Percentiles rank a stretch among this genome's conserved stretches.
These are phyloP conservation scores for Pteria penguin DNA, from an alignment of 2,888 invertebrate genomes.

Conservation along the genomic window DNA sequence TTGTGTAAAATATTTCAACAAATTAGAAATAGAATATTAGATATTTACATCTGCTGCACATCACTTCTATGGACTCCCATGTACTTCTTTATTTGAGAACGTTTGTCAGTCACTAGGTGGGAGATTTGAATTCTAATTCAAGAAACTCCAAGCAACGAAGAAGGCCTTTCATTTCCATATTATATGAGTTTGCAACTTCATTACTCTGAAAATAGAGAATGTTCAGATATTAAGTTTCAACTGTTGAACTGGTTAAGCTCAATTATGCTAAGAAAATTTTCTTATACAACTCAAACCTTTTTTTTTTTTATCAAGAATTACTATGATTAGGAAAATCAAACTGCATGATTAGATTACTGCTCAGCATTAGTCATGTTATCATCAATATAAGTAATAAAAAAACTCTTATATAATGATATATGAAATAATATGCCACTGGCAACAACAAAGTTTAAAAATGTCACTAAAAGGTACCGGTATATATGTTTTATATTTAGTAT, in stretches of 20 bases:
- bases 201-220: conserved; percentile 33
- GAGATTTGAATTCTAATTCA: conserved; percentile 9
- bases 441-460: no score
- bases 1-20: neutral
- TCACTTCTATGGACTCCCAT: conserved; percentile 18
- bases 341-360: no score
- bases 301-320: no score
- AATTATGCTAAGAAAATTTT: no score
- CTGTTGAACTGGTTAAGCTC: neutral
- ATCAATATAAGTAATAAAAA: no score
- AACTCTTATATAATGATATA: no score
- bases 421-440: no score
- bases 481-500: no score
- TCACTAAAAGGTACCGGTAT: no score
- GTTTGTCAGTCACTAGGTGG: conserved; percentile 39
- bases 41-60: conserved; percentile 32
- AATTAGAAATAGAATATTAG: neutral
- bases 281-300: no score
- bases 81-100: conserved; percentile 31
- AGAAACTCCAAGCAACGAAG: conserved; percentile 21
- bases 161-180: conserved; percentile 44
- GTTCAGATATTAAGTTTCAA: neutral
- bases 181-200: conserved; percentile 36
- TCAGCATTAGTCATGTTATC: no score
- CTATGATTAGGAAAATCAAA: no score